Conservation (phyloP, 2,888 invertebrate genomes). For the Elysia crispata region DNA sequence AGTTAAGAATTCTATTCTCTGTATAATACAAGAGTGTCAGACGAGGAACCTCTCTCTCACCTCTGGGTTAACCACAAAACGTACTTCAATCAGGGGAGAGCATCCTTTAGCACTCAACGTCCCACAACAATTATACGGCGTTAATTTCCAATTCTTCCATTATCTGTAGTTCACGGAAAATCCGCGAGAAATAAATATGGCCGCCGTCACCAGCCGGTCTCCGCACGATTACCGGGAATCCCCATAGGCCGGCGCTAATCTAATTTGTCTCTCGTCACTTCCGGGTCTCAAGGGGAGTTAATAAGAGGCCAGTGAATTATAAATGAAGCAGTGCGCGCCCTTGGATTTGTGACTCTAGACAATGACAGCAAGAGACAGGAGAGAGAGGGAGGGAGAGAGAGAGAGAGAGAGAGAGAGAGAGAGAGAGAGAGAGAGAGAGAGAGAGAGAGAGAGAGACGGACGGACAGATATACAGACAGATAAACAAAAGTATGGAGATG, state of each 20-base stretch:
- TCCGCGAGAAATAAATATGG: slow-evolving; percentile 41
- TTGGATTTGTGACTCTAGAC: no score
- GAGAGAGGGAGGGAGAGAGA: no score
- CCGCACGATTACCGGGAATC: slow-evolving; percentile 13
- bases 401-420: no score
- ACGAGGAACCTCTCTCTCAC: not conserved
- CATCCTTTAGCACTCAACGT: no score
- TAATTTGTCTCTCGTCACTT: slow-evolving; percentile 41
- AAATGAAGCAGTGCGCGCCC: slow-evolving; percentile 11
- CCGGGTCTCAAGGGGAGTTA: slow-evolving; percentile 13
- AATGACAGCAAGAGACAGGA: no score
- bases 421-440: no score
- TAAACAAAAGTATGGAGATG: no score
- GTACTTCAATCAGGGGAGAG: not conserved
- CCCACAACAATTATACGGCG: slow-evolving; percentile 32
- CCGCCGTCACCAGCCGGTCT: slow-evolving; percentile 3
- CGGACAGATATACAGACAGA: no score
- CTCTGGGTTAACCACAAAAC: not conserved
- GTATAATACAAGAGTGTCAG: not conserved
- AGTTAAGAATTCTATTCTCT: no score
- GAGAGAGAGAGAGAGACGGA: no score
- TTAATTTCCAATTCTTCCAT: slow-evolving; percentile 35
- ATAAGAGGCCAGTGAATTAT: slow-evolving; percentile 33
- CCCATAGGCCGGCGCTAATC: slow-evolving; percentile 21
- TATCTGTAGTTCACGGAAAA: slow-evolving; percentile 36